These are phyloP conservation scores for Struthidea cinerea DNA, from an alignment of 2,113 vertebrate genomes.

Conservation along the genomic window DNA sequence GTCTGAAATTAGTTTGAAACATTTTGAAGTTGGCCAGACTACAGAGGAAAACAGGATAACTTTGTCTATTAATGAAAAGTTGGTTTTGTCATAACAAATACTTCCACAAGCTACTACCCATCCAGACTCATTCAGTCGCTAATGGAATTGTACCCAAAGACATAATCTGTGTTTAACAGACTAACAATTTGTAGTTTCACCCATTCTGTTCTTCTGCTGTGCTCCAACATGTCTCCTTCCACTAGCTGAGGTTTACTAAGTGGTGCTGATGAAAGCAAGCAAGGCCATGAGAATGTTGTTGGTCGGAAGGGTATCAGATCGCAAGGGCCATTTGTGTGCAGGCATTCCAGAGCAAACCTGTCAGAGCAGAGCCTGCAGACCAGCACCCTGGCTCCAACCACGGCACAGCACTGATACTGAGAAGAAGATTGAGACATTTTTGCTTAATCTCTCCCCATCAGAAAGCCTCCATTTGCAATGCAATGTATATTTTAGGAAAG, in stretches of 20 bases:
- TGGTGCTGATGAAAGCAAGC: constrained; percentile 41
- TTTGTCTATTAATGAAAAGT: constrained; percentile 66
- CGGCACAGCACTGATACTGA: background rate
- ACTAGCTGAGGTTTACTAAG: constrained; percentile 34
- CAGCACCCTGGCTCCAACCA: background rate
- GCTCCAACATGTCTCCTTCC: constrained; percentile 39
- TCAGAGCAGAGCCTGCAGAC: constrained; percentile 6
- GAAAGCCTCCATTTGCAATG: background rate
- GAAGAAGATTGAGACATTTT: background rate
- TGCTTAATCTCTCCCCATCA: background rate
- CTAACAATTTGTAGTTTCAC: constrained; percentile 62
- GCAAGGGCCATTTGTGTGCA: background rate
- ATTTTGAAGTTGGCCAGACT: constrained; percentile 65
- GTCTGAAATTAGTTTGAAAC: constrained; percentile 65
- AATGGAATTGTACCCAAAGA: constrained; percentile 62
- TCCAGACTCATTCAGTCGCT: constrained; percentile 55
- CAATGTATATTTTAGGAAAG: background rate
- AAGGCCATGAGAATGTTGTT: constrained; percentile 12
- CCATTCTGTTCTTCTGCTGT: constrained; percentile 32
- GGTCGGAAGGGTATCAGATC: constrained; percentile 35
- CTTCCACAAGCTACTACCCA: constrained; percentile 65
- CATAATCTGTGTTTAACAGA: constrained; percentile 58
- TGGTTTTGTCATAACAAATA: constrained; percentile 63
- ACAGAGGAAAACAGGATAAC: constrained; percentile 60
- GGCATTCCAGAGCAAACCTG: constrained; percentile 10